phyloP scores from a whole-genome alignment of 2,888 invertebrate species.

The Acanthosepion pharaonis region DNA sequence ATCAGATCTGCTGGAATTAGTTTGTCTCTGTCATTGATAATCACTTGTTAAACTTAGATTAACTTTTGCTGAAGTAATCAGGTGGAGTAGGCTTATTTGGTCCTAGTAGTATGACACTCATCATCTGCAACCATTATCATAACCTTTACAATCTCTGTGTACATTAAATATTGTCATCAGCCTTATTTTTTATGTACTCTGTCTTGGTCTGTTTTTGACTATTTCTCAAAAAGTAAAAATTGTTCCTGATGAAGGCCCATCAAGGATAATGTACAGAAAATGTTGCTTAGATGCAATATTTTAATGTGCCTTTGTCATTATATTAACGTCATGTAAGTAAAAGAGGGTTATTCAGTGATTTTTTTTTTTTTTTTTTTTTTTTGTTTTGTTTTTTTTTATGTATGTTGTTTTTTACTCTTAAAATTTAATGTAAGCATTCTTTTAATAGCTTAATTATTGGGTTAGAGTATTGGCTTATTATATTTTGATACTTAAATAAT shows the following conservation, averaged over 20 bases:
- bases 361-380: background rate
- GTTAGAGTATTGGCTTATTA: background rate
- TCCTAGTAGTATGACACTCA: background rate
- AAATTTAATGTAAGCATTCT: background rate
- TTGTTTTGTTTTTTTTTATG: too few species aligned
- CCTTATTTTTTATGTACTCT: background rate
- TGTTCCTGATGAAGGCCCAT: background rate
- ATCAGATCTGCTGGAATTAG: conserved; percentile 17
- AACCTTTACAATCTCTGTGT: background rate
- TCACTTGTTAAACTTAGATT: conserved; percentile 33
- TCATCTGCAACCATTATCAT: background rate
- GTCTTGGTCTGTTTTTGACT: background rate
- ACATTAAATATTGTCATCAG: background rate
- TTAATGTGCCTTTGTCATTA: background rate
- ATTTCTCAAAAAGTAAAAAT: background rate
- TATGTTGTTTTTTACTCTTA: background rate
- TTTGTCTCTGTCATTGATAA: background rate
- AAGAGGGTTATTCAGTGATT: background rate
- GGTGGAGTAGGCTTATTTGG: background rate
- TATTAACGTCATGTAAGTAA: background rate
- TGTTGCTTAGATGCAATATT: background rate
- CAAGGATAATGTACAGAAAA: conserved; percentile 21
- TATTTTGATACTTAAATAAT: background rate
- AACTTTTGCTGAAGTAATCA: conserved; percentile 33
- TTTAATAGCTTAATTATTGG: background rate